These are phyloP conservation scores for Dynastes tityus DNA, from an alignment of 2,888 invertebrate species.

Conservation along the genomic window DNA sequence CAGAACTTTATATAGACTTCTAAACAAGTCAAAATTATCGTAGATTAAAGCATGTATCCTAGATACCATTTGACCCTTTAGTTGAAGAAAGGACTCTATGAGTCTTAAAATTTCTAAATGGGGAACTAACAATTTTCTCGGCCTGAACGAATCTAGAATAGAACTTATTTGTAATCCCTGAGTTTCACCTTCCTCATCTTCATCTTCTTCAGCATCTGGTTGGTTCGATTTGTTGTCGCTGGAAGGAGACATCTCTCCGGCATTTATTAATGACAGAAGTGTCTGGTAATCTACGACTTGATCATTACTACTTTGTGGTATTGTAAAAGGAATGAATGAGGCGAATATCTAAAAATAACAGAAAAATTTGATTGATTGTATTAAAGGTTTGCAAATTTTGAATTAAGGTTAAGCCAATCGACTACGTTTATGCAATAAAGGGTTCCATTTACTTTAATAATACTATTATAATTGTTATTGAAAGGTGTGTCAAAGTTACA, in stretches of 20 bases:
- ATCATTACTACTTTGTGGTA: background rate
- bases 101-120: conserved; percentile 60
- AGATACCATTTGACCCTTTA: conserved; percentile 59
- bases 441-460: background rate
- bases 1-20: conserved; percentile 56
- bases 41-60: conserved; percentile 56
- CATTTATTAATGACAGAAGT: conserved; percentile 32
- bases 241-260: conserved; percentile 22
- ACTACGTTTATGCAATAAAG: background rate
- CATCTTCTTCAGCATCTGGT: conserved; percentile 18
- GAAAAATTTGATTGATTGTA: background rate
- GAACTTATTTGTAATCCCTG: conserved; percentile 11
- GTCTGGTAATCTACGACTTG: conserved; percentile 38
- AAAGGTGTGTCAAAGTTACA: too few relatives aligned
- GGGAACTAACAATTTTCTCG: conserved; percentile 51
- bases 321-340: background rate
- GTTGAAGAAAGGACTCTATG: conserved; percentile 58
- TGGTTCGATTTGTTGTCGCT: background rate
- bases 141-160: conserved; percentile 28
- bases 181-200: conserved; percentile 15
- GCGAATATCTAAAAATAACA: background rate
- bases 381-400: background rate
- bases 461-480: background rate
- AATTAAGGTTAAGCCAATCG: background rate
- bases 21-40: conserved; percentile 60